Conservation (phyloP, 2,113 vertebrate genomes). For the Megalops atlanticus region DNA sequence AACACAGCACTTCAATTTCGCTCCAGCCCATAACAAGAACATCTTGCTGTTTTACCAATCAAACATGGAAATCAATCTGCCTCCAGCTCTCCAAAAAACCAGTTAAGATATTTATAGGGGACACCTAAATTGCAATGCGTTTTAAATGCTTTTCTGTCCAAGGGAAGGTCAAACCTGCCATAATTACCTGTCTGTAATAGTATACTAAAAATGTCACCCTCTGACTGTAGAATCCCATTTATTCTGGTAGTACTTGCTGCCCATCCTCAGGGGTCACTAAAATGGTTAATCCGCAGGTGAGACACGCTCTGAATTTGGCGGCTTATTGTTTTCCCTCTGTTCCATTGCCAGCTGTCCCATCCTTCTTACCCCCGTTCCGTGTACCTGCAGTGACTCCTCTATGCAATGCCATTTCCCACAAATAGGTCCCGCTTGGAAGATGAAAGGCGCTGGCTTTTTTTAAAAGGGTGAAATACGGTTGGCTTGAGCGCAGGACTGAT, state of each 20-base stretch:
- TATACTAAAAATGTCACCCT: neutral
- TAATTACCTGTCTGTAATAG: neutral
- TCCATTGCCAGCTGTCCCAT: neutral
- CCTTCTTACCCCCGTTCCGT: neutral
- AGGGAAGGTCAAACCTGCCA: neutral
- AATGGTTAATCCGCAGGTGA: neutral
- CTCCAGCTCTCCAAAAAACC: neutral
- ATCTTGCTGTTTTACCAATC: neutral
- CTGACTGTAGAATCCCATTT: neutral
- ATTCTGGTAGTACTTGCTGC: neutral
- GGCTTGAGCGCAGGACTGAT: neutral
- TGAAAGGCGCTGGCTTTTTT: neutral
- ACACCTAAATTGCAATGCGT: neutral
- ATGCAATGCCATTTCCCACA: neutral
- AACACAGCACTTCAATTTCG: neutral
- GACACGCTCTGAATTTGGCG: neutral
- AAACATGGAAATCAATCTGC: neutral
- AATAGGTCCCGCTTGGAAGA: neutral
- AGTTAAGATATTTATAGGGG: neutral
- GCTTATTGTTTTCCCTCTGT: neutral
- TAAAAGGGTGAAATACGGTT: neutral
- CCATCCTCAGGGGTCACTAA: neutral
- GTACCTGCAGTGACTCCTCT: neutral
- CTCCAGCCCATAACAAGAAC: neutral
- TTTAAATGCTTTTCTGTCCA: neutral